phyloP scores from a whole-genome alignment of 2,113 vertebrate species.

The Tachysurus fulvidraco region DNA sequence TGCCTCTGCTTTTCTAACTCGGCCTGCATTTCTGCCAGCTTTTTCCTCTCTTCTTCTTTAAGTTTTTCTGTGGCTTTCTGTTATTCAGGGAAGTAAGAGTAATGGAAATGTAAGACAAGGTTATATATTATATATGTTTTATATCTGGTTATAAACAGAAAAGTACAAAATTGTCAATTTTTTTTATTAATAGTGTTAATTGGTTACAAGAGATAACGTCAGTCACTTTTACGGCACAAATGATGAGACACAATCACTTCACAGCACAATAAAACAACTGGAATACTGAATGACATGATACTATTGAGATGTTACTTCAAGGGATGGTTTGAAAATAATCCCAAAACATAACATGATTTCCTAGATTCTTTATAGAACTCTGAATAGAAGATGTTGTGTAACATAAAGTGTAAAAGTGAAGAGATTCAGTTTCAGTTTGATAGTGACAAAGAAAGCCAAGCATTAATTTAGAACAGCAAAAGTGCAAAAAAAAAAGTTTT shows the following conservation, averaged over 20 bases:
- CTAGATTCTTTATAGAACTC: neutral
- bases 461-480: slow-evolving; percentile 2
- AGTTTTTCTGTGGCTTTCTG: slow-evolving; percentile 91
- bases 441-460: slow-evolving; percentile 11
- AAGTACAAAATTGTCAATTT: slow-evolving; percentile 57
- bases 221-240: slow-evolving; percentile 61
- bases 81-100: slow-evolving; percentile 70
- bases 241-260: slow-evolving; percentile 63
- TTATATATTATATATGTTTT: slow-evolving; percentile 47
- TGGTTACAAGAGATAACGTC: slow-evolving; percentile 16
- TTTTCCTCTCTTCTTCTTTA: slow-evolving; percentile 88
- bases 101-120: slow-evolving; percentile 59
- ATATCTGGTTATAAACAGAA: slow-evolving; percentile 33
- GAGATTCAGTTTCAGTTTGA: neutral
- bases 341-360: neutral
- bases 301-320: slow-evolving; percentile 46
- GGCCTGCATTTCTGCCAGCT: slow-evolving; percentile 88
- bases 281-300: slow-evolving; percentile 60
- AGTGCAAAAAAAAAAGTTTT: neutral
- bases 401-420: neutral
- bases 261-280: slow-evolving; percentile 64
- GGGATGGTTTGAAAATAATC: slow-evolving; percentile 19
- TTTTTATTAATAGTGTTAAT: slow-evolving; percentile 24
- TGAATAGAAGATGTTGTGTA: neutral
- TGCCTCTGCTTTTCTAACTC: slow-evolving; percentile 92